These are phyloP conservation scores for Lindbergichthys nudifrons DNA, from an alignment of 2,797 vertebrate genomes.

Conservation along the genomic window DNA sequence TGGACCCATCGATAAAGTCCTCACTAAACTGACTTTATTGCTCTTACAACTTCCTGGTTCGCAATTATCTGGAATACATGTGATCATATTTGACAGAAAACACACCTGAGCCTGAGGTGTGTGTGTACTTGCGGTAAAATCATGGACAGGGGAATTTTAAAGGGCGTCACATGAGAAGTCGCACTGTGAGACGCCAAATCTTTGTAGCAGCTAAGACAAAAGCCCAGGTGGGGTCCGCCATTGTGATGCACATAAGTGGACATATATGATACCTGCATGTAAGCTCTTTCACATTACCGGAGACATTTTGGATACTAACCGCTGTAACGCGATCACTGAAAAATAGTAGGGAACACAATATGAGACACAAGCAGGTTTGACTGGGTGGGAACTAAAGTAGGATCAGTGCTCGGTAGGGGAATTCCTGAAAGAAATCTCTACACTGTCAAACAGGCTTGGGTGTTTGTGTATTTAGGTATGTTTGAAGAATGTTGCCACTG, in stretches of 20 bases:
- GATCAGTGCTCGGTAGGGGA: constrained; percentile 61
- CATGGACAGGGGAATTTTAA: constrained; percentile 48
- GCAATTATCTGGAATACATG: too few species aligned
- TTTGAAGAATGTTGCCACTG: constrained; percentile 78
- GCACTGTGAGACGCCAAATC: constrained; percentile 47
- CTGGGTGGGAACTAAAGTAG: constrained; percentile 65
- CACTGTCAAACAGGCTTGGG: constrained; percentile 51
- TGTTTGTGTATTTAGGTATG: constrained; percentile 71
- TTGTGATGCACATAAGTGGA: constrained; percentile 62
- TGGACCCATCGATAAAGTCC: too few species aligned
- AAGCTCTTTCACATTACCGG: constrained; percentile 67
- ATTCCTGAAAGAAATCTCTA: constrained; percentile 76
- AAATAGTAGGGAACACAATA: constrained; percentile 62
- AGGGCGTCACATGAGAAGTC: constrained; percentile 45
- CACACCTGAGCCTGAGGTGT: not conserved
- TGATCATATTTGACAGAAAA: too few species aligned
- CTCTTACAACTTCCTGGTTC: too few species aligned
- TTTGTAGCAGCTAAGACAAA: constrained; percentile 68
- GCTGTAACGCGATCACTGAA: constrained; percentile 67
- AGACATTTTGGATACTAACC: constrained; percentile 60
- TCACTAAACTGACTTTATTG: too few species aligned
- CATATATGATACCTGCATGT: constrained; percentile 68
- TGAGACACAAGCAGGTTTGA: constrained; percentile 65
- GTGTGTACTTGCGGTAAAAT: constrained; percentile 7
- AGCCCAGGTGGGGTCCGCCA: constrained; percentile 67